phyloP scores from a whole-genome alignment of 2,888 invertebrate genomes.

The Epinotia ramella region DNA sequence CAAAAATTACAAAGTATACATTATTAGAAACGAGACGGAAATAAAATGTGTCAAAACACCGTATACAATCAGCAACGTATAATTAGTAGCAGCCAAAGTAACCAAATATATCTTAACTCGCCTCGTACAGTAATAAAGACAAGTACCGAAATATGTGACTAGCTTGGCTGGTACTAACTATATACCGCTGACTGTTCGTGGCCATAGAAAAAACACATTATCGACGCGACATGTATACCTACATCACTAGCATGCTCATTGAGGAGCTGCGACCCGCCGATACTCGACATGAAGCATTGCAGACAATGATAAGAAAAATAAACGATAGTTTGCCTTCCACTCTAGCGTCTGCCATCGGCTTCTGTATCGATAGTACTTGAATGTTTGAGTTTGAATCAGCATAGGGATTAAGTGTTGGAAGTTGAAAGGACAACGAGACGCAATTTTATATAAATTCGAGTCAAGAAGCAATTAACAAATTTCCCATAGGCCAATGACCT shows the following conservation, averaged over 20 bases:
- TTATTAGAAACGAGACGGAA: no score
- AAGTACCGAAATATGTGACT: no score
- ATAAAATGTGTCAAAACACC: no score
- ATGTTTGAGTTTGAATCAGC: constrained; percentile 6
- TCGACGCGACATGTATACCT: not conserved
- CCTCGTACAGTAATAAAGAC: no score
- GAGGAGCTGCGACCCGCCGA: constrained; percentile 62
- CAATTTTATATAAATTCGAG: not conserved
- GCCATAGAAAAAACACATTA: not conserved
- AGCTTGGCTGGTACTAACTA: no score
- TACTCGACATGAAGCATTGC: constrained; percentile 55
- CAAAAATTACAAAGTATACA: no score
- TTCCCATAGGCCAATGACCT: no score
- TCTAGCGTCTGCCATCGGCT: constrained; percentile 49
- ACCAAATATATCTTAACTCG: no score
- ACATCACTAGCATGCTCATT: constrained; percentile 55
- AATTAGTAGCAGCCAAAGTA: no score
- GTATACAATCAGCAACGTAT: no score
- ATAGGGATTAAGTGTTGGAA: constrained; percentile 6
- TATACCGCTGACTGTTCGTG: no score
- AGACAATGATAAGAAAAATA: constrained; percentile 78
- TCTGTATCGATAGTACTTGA: constrained; percentile 34
- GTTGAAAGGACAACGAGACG: not conserved
- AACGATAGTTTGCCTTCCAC: constrained; percentile 68
- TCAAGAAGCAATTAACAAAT: no score